Percentiles rank a stretch among this genome's conserved stretches.
phyloP scores from a whole-genome alignment of 2,888 invertebrate species.

The Metacarcinus magister region DNA sequence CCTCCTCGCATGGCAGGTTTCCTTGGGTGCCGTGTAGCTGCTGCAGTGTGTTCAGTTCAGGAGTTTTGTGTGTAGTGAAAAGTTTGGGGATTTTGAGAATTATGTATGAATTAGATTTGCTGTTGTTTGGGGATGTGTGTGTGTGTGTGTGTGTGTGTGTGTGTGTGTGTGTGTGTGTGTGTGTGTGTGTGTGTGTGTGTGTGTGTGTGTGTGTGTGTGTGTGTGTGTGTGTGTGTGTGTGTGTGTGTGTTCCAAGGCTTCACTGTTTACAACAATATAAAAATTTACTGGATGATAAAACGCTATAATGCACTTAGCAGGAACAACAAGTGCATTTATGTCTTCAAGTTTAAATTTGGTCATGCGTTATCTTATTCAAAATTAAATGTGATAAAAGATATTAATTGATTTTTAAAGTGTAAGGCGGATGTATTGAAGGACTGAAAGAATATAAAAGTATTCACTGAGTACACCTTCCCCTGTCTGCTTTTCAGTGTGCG shows the following conservation, averaged over 20 bases:
- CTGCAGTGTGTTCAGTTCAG: neutral
- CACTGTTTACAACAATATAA: neutral
- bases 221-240: slow-evolving; percentile 2
- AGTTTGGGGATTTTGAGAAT: neutral
- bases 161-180: neutral
- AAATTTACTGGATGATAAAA: neutral
- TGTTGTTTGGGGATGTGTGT: neutral
- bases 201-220: slow-evolving; percentile 2
- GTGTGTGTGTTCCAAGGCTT: neutral
- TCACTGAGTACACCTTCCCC: neutral
- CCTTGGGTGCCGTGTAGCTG: neutral
- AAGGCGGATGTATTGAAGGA: neutral
- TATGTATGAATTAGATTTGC: neutral
- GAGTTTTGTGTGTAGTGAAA: neutral
- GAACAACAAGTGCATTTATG: too few species aligned
- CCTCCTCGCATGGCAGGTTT: slow-evolving; percentile 16
- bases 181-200: slow-evolving; percentile 2
- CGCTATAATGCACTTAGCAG: too few species aligned
- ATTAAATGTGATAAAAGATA: neutral
- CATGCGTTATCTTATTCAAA: neutral
- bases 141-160: neutral
- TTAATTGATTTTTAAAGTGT: neutral
- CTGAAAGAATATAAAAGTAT: neutral
- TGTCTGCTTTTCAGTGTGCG: neutral
- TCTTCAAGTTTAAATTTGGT: too few species aligned